phyloP scores from a whole-genome alignment of 2,888 invertebrate species.

The Protophormia terraenovae region DNA sequence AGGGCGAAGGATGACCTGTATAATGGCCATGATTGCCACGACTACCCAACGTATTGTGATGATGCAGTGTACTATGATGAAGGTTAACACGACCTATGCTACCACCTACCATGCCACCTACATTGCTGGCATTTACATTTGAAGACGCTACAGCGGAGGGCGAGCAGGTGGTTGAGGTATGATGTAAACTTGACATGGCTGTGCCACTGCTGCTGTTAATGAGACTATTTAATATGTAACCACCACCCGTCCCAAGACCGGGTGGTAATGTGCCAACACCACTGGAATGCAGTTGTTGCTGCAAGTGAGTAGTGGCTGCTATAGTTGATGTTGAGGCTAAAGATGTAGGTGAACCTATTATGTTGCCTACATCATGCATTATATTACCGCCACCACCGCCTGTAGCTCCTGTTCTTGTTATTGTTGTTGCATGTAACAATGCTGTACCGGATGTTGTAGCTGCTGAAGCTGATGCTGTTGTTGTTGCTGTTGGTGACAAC shows the following conservation, averaged over 20 bases:
- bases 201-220: slow-evolving; percentile 69
- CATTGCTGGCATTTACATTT: slow-evolving; percentile 55
- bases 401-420: slow-evolving; percentile 70
- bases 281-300: slow-evolving; percentile 70
- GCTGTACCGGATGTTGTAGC: slow-evolving; percentile 73
- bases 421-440: slow-evolving; percentile 72
- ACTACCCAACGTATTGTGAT: slow-evolving; percentile 71
- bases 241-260: slow-evolving; percentile 76
- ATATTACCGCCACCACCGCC: slow-evolving; percentile 40
- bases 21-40: slow-evolving; percentile 64
- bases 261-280: slow-evolving; percentile 76
- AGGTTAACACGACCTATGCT: slow-evolving; percentile 68
- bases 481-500: slow-evolving; percentile 74
- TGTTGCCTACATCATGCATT: slow-evolving; percentile 71
- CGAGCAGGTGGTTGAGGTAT: slow-evolving; percentile 51
- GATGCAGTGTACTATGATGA: slow-evolving; percentile 71
- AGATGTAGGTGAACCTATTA: slow-evolving; percentile 78
- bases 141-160: slow-evolving; percentile 20
- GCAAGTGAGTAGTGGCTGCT: slow-evolving; percentile 72
- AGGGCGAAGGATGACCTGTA: slow-evolving; percentile 64
- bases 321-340: slow-evolving; percentile 76
- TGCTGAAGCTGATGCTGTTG: slow-evolving; percentile 71
- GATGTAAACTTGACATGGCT: slow-evolving; percentile 60
- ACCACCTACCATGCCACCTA: slow-evolving; percentile 32
- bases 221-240: slow-evolving; percentile 76